These are phyloP conservation scores for Diplosoma virens DNA, from an alignment of 23 tunicate genomes.

Conservation along the genomic window DNA sequence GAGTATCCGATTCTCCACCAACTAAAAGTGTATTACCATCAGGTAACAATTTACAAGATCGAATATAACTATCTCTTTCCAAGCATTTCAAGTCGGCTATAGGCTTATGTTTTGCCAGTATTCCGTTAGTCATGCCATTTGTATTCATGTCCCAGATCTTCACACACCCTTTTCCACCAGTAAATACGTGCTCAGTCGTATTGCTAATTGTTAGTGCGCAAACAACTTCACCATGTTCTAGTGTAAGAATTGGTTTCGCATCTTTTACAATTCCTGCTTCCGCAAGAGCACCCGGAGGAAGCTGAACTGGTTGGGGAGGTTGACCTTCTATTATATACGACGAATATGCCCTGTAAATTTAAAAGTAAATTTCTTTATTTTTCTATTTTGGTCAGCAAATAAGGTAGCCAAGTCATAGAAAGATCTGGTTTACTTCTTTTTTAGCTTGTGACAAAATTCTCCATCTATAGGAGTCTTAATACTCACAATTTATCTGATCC, in stretches of 20 bases:
- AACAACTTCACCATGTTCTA: slow-evolving; percentile 93
- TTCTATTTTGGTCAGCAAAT: too few relatives aligned
- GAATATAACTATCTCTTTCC: slow-evolving; percentile 82
- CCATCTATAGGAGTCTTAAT: background rate
- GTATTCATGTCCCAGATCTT: slow-evolving; percentile 97
- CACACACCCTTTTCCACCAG: slow-evolving; percentile 95
- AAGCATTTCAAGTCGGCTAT: slow-evolving; percentile 83
- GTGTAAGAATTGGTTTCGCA: slow-evolving; percentile 60
- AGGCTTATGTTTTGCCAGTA: slow-evolving; percentile 64
- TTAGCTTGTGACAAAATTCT: background rate
- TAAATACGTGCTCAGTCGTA: slow-evolving; percentile 86
- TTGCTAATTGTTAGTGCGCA: slow-evolving; percentile 96
- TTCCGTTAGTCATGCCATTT: slow-evolving; percentile 37
- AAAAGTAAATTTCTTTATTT: too few relatives aligned
- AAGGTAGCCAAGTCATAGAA: too few relatives aligned
- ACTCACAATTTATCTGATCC: slow-evolving; percentile 64
- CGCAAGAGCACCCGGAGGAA: slow-evolving; percentile 72
- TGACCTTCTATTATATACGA: slow-evolving; percentile 81
- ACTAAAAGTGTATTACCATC: slow-evolving; percentile 86
- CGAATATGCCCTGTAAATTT: slow-evolving; percentile 58
- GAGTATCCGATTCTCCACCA: slow-evolving; percentile 92
- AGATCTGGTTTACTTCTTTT: too few relatives aligned
- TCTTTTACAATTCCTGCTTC: slow-evolving; percentile 85
- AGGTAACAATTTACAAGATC: slow-evolving; percentile 84
- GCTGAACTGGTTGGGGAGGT: slow-evolving; percentile 89